Base-by-base conservation (phyloP, 2,113 vertebrate genomes). In the Athene cunicularia region DNA sequence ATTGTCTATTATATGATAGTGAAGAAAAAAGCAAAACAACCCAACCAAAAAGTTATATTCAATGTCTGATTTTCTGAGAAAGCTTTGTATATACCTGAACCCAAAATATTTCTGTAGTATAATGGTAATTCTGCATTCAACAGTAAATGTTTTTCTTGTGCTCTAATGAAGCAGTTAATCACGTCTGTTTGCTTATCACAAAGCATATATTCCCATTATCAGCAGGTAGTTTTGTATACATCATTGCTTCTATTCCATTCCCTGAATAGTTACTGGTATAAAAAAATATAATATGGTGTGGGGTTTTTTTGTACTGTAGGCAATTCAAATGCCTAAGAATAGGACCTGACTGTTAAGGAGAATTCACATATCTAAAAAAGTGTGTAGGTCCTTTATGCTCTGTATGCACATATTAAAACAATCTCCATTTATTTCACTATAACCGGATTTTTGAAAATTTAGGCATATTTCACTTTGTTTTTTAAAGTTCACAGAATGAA, bases 121-220 rank as follows among this genome's bases (percentile, higher is more conserved):
- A 93, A 93, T 68, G 47, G 7, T 10, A 70, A 53, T 92, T 87
- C 35, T 45, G 91, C n/a, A 75, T 79, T 91, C 77, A 91, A 20
- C 23, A 71, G 22, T 72, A 92, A 93, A 85, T 80, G 43, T 67
- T 81, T 93, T 96, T 90, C 81, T 85, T 85, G 49, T 92, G 85
- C 68, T 95, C 83, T 94, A 93, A 80, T 92, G 85, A 87, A 94
- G 89, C 79, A 95, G 64, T 85, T 96, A 93, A 96, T 94, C 45
- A 80, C 80, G 43, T 80, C 77, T 90, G 53, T 92, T 96, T 89
- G 68, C 43, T 86, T 76, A 77, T 66, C 73, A 77, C 43, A 62
- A 72, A 95, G 80, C 41, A 49, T n/a, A 49, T n/a, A 74, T 55
- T 88, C n/a, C 20, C 86, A 86, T 63, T 59, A 67, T 26, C 13